phyloP scores from a whole-genome alignment of 30 jellyfish, hydroid and myxozoan genomes.

The Rhopilema esculentum region DNA sequence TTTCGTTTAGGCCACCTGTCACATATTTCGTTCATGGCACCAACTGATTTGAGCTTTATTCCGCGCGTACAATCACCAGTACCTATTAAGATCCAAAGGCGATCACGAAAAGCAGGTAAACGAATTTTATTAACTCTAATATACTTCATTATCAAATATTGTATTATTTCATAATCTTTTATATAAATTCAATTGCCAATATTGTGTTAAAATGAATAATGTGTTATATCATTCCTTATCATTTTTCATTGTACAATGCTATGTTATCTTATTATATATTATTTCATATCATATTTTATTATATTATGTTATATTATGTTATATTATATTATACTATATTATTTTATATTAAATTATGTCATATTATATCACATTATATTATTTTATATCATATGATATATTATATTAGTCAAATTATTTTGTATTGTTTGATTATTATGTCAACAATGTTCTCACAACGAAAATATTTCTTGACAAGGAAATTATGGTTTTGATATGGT shows the following conservation, averaged over 20 bases:
- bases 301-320: slow-evolving; percentile 1
- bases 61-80: slow-evolving; percentile 45
- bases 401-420: background rate
- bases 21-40: slow-evolving; percentile 55
- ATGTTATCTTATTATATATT: background rate
- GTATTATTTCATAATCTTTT: background rate
- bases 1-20: slow-evolving; percentile 11
- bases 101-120: slow-evolving; percentile 29
- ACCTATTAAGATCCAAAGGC: slow-evolving; percentile 15
- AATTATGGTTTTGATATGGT: background rate
- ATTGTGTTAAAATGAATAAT: too few species aligned
- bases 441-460: too few species aligned
- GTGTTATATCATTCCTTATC: background rate
- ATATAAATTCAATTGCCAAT: too few species aligned
- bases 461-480: background rate
- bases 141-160: background rate
- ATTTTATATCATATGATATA: background rate
- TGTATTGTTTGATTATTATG: background rate
- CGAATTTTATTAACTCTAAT: too few species aligned
- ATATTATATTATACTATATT: background rate
- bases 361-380: slow-evolving; percentile 1
- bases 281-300: background rate
- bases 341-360: background rate
- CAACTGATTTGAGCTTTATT: slow-evolving; percentile 36
- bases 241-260: background rate